A percentile compares a stretch with the other conserved stretches of the same genome.
Conservation (phyloP, 1,140 invertebrate genomes). For the Sarcophaga peregrina region DNA sequence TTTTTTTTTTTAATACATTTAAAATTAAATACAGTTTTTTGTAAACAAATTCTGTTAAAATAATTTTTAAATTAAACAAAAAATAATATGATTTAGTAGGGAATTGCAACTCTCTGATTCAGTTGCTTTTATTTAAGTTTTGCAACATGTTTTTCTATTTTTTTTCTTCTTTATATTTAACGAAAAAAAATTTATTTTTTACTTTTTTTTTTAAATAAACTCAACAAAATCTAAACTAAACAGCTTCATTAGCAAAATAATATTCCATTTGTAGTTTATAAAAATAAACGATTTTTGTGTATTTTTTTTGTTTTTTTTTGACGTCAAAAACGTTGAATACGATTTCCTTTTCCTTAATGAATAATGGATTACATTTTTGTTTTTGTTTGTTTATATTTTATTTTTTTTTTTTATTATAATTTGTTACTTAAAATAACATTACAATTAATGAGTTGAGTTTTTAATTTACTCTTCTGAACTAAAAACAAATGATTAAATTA, state of each 20-base stretch:
- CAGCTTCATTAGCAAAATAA: neutral
- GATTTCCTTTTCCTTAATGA: neutral
- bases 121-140: neutral
- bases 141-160: too few relatives aligned
- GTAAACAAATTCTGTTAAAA: neutral
- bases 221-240: constrained; percentile 27
- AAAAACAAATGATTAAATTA: constrained; percentile 28
- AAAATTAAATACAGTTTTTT: neutral
- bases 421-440: constrained; percentile 37
- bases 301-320: neutral
- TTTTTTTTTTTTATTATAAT: constrained; percentile 9
- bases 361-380: neutral
- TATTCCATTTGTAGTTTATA: neutral
- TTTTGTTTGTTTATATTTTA: neutral
- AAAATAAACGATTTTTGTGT: neutral
- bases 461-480: neutral
- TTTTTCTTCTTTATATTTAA: neutral
- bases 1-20: neutral
- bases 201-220: neutral
- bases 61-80: neutral
- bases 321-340: neutral
- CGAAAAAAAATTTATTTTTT: neutral
- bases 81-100: neutral
- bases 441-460: constrained; percentile 37
- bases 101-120: neutral